Conservation (phyloP, 1,140 invertebrate species). For the Sycobia sp. region DNA sequence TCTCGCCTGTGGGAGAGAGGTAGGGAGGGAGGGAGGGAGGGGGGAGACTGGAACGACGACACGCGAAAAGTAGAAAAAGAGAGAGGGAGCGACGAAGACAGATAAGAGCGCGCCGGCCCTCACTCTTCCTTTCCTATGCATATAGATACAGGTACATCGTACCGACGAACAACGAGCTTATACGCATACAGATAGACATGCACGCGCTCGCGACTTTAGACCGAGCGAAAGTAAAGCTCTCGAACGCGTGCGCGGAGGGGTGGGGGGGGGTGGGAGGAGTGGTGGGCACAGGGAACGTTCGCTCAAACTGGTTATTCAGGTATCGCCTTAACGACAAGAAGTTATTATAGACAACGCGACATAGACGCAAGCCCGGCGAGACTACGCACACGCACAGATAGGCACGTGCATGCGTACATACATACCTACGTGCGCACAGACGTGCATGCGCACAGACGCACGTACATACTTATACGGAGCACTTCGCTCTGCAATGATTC, state of each 20-base stretch:
- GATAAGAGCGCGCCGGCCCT: constrained; percentile 37
- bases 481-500: not conserved
- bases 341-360: too few species aligned
- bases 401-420: constrained; percentile 12
- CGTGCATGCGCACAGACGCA: not conserved
- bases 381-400: too few species aligned
- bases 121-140: constrained; percentile 52
- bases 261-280: too few species aligned
- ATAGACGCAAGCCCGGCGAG: too few species aligned
- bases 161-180: too few species aligned
- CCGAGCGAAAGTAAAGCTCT: constrained; percentile 55
- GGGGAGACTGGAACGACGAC: too few species aligned
- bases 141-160: too few species aligned
- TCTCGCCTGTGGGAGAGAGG: not conserved
- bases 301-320: constrained; percentile 57
- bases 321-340: constrained; percentile 53
- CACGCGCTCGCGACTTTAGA: constrained; percentile 16
- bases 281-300: too few species aligned
- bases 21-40: not conserved
- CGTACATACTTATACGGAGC: not conserved
- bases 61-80: not conserved
- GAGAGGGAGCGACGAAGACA: not conserved
- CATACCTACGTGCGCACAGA: not conserved
- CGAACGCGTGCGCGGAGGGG: too few species aligned
- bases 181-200: too few species aligned